Base-by-base conservation (phyloP, 64 coral and sea anemone genomes). In the Dendrophyllia cribrosa region DNA sequence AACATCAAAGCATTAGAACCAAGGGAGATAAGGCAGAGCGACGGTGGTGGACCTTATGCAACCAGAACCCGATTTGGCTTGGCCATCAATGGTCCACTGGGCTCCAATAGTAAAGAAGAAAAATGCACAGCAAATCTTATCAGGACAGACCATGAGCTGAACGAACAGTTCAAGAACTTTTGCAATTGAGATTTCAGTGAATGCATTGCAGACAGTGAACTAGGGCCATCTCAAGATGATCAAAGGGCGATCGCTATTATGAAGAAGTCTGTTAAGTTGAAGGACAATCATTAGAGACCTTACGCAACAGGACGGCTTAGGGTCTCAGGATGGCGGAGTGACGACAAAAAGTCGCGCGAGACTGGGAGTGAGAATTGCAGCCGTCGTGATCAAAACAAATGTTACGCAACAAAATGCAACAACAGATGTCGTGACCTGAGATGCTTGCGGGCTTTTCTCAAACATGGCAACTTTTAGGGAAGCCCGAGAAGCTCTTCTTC, bases 131-230 rank as follows among this genome's bases (percentile, higher is more conserved):
- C 89, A 49, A 96, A 92, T 50, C 59, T 87, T 22, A 74, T 83
- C 14, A 63, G 83, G 21, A 55, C 89, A 26, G 75, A 91, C 55
- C 22, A 17, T 65, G 12, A 45, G 4, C 44, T 96, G 23, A 91
- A 79, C 24, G 25, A 77, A 74, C 89, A 96, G 76, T 92, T 88
- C 60, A 61, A 92, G 43, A 63, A 78, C 17, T 89, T 66, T 34
- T 94, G 93, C 51, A 85, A 89, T 34, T 2, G 34, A 34, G 34
- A 34, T 0, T 34, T 34, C 34, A 34, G 34, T 34, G 34, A 34
- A 34, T 34, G 34, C 34, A 34, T 34, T 34, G 34, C 34, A 34
- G 34, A 34, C 34, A 34, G 34, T 34, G 34, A 34, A 34, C 34
- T 34, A 34, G 34, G 34, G 34, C 34, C 34, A 34, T 34, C 34